Percentiles rank a stretch among this genome's conserved stretches.
Conservation (phyloP, 2,888 invertebrate genomes). For the Drosophila pseudotalamancana region DNA sequence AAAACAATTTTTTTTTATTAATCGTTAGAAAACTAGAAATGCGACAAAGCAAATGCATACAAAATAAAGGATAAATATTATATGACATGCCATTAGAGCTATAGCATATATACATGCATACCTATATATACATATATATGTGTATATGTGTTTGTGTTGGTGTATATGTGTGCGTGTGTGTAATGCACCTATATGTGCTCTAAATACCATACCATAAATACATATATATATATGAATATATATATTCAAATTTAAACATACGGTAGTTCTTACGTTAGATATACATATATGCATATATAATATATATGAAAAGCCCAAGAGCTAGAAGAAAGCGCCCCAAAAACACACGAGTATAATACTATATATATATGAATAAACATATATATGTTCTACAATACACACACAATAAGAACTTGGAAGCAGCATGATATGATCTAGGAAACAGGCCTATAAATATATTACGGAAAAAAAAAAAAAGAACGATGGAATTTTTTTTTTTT, state of each 20-base stretch:
- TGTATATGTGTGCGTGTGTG: conserved; percentile 20
- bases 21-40: conserved; percentile 58
- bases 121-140: conserved; percentile 8
- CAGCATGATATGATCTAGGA: conserved; percentile 13
- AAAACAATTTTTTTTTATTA: conserved; percentile 57
- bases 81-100: conserved; percentile 22
- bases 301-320: conserved; percentile 6
- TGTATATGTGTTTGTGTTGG: conserved; percentile 3
- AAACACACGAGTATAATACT: conserved; percentile 2
- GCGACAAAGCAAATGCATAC: conserved; percentile 52
- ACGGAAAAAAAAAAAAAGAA: conserved; percentile 3
- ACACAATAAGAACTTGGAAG: conserved; percentile 16
- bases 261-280: conserved; percentile 25
- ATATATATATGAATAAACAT: conserved; percentile 16
- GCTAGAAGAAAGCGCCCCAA: conserved; percentile 23
- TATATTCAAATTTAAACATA: conserved; percentile 1
- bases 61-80: conserved; percentile 18
- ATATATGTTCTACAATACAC: conserved; percentile 21
- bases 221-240: conserved; percentile 5
- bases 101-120: conserved; percentile 5
- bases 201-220: conserved; percentile 1
- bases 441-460: conserved; percentile 6
- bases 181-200: no score
- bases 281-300: conserved; percentile 4
- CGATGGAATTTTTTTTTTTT: conserved; percentile 42